A percentile compares a stretch with the other conserved stretches of the same genome.
phyloP scores from a whole-genome alignment of 2,797 vertebrate genomes.

The Danio aesculapii region DNA sequence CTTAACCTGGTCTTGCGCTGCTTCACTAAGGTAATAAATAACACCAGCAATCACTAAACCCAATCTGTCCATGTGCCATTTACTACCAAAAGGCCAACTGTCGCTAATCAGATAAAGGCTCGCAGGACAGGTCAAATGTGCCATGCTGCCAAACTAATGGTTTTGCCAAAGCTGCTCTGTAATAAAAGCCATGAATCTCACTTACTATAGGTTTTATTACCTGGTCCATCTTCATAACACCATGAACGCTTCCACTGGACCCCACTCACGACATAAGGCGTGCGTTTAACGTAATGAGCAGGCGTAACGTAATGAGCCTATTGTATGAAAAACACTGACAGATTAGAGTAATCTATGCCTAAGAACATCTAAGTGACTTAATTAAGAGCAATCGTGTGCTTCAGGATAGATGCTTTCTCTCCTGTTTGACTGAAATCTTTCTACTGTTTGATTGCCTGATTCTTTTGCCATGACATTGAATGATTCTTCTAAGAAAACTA shows the following conservation, averaged over 20 bases:
- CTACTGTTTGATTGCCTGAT: too few species aligned
- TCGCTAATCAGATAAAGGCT: not conserved
- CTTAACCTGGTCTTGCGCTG: not conserved
- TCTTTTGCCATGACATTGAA: too few species aligned
- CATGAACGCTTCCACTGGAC: not conserved
- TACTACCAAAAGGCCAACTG: conserved; percentile 26
- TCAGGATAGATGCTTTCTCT: not conserved
- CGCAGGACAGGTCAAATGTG: conserved; percentile 13
- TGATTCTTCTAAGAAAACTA: too few species aligned
- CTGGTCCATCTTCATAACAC: conserved; percentile 60
- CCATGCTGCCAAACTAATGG: conserved; percentile 4
- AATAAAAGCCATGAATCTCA: conserved; percentile 31
- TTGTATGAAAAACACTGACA: conserved; percentile 2
- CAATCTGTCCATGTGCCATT: conserved; percentile 23
- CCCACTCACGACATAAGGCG: not conserved
- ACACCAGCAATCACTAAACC: conserved; percentile 18
- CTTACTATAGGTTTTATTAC: conserved; percentile 46
- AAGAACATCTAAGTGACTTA: not conserved
- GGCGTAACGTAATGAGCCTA: too few species aligned
- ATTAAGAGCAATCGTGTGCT: not conserved
- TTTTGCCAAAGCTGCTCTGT: conserved; percentile 16
- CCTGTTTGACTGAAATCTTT: not conserved
- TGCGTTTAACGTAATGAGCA: conserved; percentile 35
- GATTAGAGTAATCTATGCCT: not conserved
- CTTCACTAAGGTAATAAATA: conserved; percentile 22